A percentile compares a stretch with the other conserved stretches of the same genome.
phyloP scores from a whole-genome alignment of 2,113 vertebrate genomes.

The Scomber scombrus region DNA sequence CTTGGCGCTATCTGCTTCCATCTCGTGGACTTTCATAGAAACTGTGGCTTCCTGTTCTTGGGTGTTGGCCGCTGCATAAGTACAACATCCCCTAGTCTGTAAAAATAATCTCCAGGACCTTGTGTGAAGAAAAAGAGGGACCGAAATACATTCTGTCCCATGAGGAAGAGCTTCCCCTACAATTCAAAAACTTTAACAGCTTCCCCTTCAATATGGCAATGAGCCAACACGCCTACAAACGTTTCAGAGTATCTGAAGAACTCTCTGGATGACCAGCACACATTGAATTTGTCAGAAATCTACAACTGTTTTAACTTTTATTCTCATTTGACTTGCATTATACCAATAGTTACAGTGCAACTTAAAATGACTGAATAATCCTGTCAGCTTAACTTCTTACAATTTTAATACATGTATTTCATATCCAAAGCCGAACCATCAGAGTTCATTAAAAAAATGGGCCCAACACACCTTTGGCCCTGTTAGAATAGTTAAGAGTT shows the following conservation, averaged over 20 bases:
- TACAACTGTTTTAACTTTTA: neutral
- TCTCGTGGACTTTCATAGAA: constrained; percentile 90
- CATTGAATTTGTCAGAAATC: neutral
- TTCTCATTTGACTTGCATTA: neutral
- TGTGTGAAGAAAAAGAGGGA: constrained; percentile 82
- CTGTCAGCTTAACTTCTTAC: constrained; percentile 8
- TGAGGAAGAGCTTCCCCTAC: constrained; percentile 72
- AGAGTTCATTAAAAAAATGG: neutral
- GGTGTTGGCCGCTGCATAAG: constrained; percentile 84
- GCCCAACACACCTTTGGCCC: neutral
- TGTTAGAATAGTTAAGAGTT: neutral
- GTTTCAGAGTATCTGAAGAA: neutral
- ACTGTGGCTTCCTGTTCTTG: constrained; percentile 92
- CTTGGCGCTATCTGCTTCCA: constrained; percentile 89
- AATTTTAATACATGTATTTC: neutral
- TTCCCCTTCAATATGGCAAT: constrained; percentile 66
- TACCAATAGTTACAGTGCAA: neutral
- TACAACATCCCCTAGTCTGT: constrained; percentile 88
- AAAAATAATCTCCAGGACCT: constrained; percentile 91
- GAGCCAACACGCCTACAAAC: constrained; percentile 42
- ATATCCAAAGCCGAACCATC: neutral
- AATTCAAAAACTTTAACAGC: constrained; percentile 64
- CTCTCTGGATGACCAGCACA: neutral
- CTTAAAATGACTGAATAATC: neutral
- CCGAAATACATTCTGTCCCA: constrained; percentile 80